A percentile compares a stretch with the other conserved stretches of the same genome.
Evolutionary conservation across 2,888 invertebrate genomes (phyloP).

Genomic region (Cecidostiba fungosa): DNA sequence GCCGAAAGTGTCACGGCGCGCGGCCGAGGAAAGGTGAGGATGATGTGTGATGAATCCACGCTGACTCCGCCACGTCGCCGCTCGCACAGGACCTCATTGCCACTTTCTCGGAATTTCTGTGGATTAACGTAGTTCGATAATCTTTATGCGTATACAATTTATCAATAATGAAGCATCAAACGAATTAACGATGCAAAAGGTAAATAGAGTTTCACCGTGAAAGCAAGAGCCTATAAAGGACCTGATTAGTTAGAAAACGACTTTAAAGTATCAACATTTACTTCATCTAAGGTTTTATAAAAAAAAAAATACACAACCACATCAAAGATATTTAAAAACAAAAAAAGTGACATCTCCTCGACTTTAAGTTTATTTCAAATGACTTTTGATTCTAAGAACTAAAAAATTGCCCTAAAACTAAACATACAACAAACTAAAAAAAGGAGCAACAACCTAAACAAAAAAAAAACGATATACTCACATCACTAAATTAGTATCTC

Average conservation of each 20-base stretch:
- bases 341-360: too few species aligned
- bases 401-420: not conserved
- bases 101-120: conserved; percentile 62
- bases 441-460: not conserved
- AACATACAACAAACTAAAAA: conserved; percentile 21
- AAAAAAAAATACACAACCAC: not conserved
- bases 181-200: not conserved
- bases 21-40: conserved; percentile 29
- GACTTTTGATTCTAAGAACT: not conserved
- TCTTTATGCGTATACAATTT: not conserved
- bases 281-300: not conserved
- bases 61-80: conserved; percentile 42
- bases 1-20: conserved; percentile 53
- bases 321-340: not conserved
- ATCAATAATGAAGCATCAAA: too few species aligned
- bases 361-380: too few species aligned
- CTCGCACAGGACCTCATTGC: conserved; percentile 57
- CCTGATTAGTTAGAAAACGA: too few species aligned
- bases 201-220: not conserved
- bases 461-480: conserved; percentile 34
- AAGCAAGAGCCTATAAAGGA: too few species aligned
- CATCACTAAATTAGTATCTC: conserved; percentile 5
- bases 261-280: too few species aligned
- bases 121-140: not conserved
- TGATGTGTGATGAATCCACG: conserved; percentile 6